Conservation (phyloP, 2,113 vertebrate species). For the Syngnathus floridae region DNA sequence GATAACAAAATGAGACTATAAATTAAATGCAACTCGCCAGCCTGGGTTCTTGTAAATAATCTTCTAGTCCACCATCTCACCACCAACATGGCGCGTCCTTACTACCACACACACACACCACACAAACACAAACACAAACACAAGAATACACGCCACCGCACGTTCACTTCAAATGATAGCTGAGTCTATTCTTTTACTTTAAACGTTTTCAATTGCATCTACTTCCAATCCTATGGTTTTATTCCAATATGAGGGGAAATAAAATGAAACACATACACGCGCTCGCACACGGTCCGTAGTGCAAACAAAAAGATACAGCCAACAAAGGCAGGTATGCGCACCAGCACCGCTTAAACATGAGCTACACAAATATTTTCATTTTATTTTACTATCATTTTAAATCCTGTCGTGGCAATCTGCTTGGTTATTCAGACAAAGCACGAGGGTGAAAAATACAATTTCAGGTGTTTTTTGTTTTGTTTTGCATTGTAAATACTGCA, state of each 20-base stretch:
- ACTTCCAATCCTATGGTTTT: background rate
- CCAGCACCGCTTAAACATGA: background rate
- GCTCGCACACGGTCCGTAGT: constrained; percentile 45
- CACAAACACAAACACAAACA: background rate
- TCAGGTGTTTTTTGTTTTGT: background rate
- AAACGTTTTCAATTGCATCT: background rate
- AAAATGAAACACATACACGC: constrained; percentile 52
- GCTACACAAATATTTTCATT: background rate
- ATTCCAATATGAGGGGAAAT: constrained; percentile 41
- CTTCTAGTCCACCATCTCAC: background rate
- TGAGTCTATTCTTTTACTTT: background rate
- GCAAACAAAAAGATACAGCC: background rate
- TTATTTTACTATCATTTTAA: background rate
- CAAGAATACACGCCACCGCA: constrained; percentile 8
- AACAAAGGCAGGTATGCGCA: background rate
- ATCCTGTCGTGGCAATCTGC: background rate
- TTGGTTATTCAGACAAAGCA: background rate
- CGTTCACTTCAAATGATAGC: no score
- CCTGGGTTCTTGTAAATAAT: background rate
- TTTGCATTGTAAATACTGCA: background rate
- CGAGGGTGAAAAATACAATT: background rate
- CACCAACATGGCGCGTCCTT: background rate
- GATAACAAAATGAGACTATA: no score
- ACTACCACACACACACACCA: background rate
- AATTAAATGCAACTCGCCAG: background rate